Evolutionary conservation across 2,113 vertebrate species (phyloP), one percentile per base, ranked within the genome.

Genomic region (Seriola quinqueradiata): DNA sequence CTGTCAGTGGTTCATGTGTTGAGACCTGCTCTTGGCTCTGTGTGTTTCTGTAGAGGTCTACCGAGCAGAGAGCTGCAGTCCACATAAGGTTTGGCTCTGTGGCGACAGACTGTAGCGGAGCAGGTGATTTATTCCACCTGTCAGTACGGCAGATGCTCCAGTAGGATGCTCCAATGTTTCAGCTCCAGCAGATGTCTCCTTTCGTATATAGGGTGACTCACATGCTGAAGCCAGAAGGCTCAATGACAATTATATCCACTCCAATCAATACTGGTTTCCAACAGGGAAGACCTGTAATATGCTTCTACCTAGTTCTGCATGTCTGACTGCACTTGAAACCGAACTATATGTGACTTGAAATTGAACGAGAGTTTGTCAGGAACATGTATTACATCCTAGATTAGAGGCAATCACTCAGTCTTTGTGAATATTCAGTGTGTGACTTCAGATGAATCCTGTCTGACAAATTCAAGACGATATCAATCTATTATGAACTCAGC

Each of bases 61-160:
- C 42, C 46, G 54, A 65, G 17, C 48, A 68, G 34, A 65, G 75
- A 61, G 66, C 61, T 75, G 76, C 61, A 61, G 71, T 79, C 70
- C 68, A 46, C 72, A 66, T 63, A 17, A 46, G 65, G 19, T 38
- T 68, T 46, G 77, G 59, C 74, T 83, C 59, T 66, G 55, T 48
- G 28, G 63, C 12, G 36, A 34, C 64, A 76, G 63, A 59, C 80
- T 65, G 67, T 71, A 78, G 76, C 8, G 38, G 64, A 75, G 83
- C 89, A 73, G 63, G 60, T 90, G 86, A 90, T 90, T 90, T 85
- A 90, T 90, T 85, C 80, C 66, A 85, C 83, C 83, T 86, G 89
- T 83, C 89, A 88, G 42, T 46, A 7, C 46, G 72, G 74, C 83
- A 90, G 86, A 90, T 90, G 85, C 80, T 84, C 65, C 44, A 52